Conservation (phyloP, 2,113 vertebrate genomes). For the Ceyx cyanopectus region DNA sequence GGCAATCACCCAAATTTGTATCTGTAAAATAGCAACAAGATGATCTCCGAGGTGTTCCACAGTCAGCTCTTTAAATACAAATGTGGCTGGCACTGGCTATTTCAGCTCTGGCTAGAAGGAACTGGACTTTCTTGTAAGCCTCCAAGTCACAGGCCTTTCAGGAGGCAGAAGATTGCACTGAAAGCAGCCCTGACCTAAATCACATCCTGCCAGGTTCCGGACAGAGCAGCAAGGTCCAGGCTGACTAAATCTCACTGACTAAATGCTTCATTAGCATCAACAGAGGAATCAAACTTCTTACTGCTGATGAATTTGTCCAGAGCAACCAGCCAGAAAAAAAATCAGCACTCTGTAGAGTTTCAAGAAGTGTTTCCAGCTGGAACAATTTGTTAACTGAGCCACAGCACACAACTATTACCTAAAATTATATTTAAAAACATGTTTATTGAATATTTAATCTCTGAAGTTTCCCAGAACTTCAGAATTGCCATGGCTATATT, state of each 20-base stretch:
- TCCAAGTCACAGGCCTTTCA: background rate
- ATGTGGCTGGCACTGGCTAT: background rate
- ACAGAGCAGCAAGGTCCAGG: background rate
- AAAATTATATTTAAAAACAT: background rate
- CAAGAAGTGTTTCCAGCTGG: background rate
- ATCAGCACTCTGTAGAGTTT: background rate
- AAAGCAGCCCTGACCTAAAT: slow-evolving; percentile 50
- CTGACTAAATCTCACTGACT: background rate
- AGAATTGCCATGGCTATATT: background rate
- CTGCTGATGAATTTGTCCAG: background rate
- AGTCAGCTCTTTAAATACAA: background rate
- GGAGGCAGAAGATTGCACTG: background rate
- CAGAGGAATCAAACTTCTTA: background rate
- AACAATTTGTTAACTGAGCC: background rate
- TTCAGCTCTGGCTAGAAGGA: background rate
- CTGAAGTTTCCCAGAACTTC: background rate
- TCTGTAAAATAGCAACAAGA: background rate
- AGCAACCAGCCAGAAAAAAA: background rate
- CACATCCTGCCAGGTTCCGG: background rate
- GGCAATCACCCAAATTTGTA: background rate
- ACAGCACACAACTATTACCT: background rate
- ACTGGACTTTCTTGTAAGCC: background rate
- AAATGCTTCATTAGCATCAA: background rate
- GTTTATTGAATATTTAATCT: background rate
- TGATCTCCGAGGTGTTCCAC: background rate